Percentiles rank a stretch among this genome's conserved stretches.
Evolutionary conservation across 2,888 invertebrate species (phyloP).

Genomic region (Spodoptera picta): DNA sequence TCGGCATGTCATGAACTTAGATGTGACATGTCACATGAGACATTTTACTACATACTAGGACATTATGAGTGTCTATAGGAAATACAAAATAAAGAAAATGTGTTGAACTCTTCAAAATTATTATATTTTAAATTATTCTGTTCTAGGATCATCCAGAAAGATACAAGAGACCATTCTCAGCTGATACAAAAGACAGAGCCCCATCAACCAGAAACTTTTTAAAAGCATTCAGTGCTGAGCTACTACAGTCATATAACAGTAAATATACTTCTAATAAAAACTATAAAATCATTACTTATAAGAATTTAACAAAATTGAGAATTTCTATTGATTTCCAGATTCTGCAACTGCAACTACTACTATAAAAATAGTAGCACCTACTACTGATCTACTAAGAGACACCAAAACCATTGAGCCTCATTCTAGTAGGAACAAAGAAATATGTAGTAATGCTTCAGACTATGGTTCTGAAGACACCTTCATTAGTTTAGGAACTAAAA

Average conservation of each 20-base stretch:
- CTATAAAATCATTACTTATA: no score
- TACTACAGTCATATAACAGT: slow-evolving; percentile 79
- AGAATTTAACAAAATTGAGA: no score
- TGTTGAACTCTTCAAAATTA: neutral
- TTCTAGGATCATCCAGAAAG: slow-evolving; percentile 78
- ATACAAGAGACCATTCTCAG: slow-evolving; percentile 83
- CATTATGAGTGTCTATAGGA: no score
- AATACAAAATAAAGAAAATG: no score
- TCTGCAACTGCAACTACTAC: slow-evolving; percentile 68
- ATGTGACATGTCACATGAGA: no score
- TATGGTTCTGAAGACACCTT: slow-evolving; percentile 86
- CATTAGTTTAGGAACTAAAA: slow-evolving; percentile 85
- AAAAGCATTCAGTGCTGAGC: slow-evolving; percentile 78
- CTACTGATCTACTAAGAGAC: slow-evolving; percentile 73
- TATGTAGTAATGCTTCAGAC: slow-evolving; percentile 83
- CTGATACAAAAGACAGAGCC: slow-evolving; percentile 77
- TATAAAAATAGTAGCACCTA: slow-evolving; percentile 79
- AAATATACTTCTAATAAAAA: slow-evolving; percentile 38
- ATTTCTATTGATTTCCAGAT: slow-evolving; percentile 63
- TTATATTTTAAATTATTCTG: neutral
- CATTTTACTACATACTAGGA: no score
- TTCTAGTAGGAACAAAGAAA: slow-evolving; percentile 66
- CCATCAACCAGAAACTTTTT: slow-evolving; percentile 76
- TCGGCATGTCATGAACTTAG: no score
- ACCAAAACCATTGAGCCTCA: slow-evolving; percentile 61